Percentiles rank a stretch among this genome's conserved stretches.
These are phyloP conservation scores for Drosophila subobscura DNA, from an alignment of 1,140 invertebrate species.

Conservation along the genomic window DNA sequence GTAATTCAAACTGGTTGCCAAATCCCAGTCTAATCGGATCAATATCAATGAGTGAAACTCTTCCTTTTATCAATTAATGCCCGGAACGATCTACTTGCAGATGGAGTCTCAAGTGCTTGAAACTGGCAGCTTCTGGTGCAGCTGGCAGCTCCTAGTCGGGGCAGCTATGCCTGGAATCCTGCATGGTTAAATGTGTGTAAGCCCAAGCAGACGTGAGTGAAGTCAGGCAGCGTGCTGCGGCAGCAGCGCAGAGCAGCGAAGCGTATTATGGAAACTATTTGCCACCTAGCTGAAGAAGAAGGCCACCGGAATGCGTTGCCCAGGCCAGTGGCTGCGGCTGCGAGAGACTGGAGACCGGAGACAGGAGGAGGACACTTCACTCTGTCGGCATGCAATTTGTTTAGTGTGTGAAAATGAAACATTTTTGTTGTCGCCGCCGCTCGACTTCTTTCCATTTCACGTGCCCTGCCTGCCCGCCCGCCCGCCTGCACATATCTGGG, in stretches of 20 bases:
- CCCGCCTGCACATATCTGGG: background rate
- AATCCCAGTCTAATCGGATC: too few relatives aligned
- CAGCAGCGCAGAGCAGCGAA: constrained; percentile 16
- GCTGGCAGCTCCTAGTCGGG: too few relatives aligned
- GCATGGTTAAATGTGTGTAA: background rate
- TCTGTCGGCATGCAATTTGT: constrained; percentile 74
- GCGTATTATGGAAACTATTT: constrained; percentile 69
- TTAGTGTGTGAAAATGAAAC: constrained; percentile 81
- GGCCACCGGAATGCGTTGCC: constrained; percentile 28
- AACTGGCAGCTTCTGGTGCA: too few relatives aligned
- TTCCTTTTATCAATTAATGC: too few relatives aligned
- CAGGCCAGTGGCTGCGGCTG: background rate
- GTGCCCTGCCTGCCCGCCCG: too few relatives aligned
- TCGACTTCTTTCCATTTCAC: background rate
- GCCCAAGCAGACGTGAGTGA: background rate
- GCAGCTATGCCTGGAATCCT: background rate
- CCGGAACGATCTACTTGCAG: too few relatives aligned
- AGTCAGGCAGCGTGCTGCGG: constrained; percentile 1
- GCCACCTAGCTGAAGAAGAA: constrained; percentile 44
- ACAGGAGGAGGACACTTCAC: constrained; percentile 43
- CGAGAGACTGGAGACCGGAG: background rate
- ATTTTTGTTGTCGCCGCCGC: constrained; percentile 63
- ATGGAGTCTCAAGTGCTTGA: too few relatives aligned
- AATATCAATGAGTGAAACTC: too few relatives aligned
- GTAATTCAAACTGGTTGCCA: too few relatives aligned